Conservation (phyloP, 2,113 vertebrate species). For the Muntiacus reevesi region DNA sequence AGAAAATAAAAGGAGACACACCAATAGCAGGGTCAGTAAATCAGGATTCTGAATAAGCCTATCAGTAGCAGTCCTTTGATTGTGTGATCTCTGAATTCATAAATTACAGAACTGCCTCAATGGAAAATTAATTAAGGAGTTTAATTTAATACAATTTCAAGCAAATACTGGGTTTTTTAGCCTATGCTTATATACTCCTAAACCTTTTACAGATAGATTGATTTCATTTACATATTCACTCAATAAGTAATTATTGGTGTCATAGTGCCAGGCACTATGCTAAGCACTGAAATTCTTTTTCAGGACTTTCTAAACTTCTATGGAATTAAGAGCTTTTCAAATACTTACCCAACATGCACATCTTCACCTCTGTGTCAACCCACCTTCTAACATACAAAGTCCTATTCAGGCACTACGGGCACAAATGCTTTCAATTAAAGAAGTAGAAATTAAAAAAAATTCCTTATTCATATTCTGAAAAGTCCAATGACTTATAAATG, state of each 20-base stretch:
- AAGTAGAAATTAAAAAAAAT: conserved; percentile 21
- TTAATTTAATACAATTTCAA: conserved; percentile 16
- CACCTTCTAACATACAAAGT: conserved; percentile 25
- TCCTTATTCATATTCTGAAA: conserved; percentile 40
- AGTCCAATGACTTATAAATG: neutral
- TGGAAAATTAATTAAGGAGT: conserved; percentile 20
- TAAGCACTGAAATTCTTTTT: conserved; percentile 20
- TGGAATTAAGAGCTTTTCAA: conserved; percentile 32
- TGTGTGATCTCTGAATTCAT: conserved; percentile 33
- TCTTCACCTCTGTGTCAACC: neutral
- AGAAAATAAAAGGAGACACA: conserved; percentile 23
- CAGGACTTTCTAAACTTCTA: neutral
- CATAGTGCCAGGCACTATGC: neutral
- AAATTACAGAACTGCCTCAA: neutral
- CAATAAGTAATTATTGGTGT: conserved; percentile 9
- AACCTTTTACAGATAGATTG: conserved; percentile 4
- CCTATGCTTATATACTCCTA: neutral
- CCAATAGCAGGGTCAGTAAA: neutral
- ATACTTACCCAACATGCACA: neutral
- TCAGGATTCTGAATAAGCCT: conserved; percentile 45
- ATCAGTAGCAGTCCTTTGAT: conserved; percentile 27
- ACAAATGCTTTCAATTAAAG: conserved; percentile 45
- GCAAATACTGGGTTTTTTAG: conserved; percentile 24
- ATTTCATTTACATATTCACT: neutral
- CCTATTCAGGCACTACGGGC: neutral